Evolutionary conservation across 2,113 vertebrate genomes (phyloP).

Genomic region (Tachuris rubrigastra): DNA sequence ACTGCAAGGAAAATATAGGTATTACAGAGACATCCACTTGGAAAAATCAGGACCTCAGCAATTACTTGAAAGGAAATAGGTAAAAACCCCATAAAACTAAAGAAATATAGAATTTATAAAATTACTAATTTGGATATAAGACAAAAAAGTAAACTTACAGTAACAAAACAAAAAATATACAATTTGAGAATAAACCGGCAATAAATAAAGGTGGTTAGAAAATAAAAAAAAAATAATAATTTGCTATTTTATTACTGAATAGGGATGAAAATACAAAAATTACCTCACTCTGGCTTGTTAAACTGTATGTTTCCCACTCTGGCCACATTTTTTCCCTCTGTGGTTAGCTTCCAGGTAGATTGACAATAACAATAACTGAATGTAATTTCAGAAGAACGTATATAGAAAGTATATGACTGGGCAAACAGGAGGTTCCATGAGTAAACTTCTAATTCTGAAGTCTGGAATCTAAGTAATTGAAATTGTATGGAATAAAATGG

Average conservation of each 20-base stretch:
- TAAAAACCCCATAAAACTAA: accelerated
- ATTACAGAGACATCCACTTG: background rate
- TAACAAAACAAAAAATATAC: background rate
- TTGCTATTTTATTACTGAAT: background rate
- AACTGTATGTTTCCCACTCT: accelerated
- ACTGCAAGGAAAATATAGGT: background rate
- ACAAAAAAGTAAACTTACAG: background rate
- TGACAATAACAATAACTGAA: background rate
- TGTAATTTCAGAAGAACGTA: background rate
- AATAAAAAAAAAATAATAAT: background rate
- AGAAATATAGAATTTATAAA: background rate
- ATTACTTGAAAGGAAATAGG: background rate
- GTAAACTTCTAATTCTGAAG: background rate
- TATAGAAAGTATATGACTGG: background rate
- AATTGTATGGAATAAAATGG: background rate
- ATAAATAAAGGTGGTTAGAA: background rate
- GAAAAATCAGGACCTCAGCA: background rate
- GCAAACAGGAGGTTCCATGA: background rate
- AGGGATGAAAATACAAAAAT: background rate
- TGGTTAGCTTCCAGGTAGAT: background rate
- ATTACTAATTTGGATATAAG: background rate
- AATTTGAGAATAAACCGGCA: background rate
- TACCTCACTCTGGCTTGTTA: background rate
- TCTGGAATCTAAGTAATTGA: background rate
- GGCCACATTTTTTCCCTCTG: background rate